Percentiles rank a stretch among this genome's conserved stretches.
phyloP scores from a whole-genome alignment of 2,113 vertebrate genomes.

The Catharus fuscescens region DNA sequence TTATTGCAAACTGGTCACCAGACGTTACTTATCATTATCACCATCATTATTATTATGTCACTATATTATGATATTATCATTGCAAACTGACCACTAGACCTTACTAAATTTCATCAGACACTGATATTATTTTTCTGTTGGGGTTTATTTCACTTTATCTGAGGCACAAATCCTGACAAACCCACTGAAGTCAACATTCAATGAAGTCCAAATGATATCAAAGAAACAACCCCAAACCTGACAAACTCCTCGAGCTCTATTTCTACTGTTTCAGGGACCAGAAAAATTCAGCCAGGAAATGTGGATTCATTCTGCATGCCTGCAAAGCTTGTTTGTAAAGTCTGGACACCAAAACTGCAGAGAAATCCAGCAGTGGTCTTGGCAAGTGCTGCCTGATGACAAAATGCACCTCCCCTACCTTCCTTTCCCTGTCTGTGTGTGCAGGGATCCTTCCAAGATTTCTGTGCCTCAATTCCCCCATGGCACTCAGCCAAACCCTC shows the following conservation, averaged over 20 bases:
- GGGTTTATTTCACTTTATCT: background rate
- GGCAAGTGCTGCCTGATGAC: background rate
- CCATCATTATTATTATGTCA: background rate
- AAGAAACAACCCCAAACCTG: background rate
- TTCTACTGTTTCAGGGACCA: background rate
- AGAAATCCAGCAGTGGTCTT: background rate
- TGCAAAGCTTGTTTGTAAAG: background rate
- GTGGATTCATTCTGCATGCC: background rate
- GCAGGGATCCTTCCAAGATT: background rate
- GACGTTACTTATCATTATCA: background rate
- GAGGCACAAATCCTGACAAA: background rate
- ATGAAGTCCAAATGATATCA: background rate
- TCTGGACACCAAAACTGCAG: background rate
- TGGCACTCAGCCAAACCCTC: background rate
- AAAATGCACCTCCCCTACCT: background rate
- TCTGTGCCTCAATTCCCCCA: background rate
- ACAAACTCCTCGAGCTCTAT: background rate
- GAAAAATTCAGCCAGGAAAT: background rate
- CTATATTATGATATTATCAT: background rate
- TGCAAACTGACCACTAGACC: background rate
- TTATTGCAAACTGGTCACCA: background rate
- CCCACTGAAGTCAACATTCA: background rate
- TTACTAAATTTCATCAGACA: background rate
- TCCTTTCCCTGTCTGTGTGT: background rate
- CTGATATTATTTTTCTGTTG: background rate